A percentile compares a stretch with the other conserved stretches of the same genome.
These are phyloP conservation scores for Stenichneumon culpator DNA, from an alignment of 2,888 invertebrate genomes.

Conservation along the genomic window DNA sequence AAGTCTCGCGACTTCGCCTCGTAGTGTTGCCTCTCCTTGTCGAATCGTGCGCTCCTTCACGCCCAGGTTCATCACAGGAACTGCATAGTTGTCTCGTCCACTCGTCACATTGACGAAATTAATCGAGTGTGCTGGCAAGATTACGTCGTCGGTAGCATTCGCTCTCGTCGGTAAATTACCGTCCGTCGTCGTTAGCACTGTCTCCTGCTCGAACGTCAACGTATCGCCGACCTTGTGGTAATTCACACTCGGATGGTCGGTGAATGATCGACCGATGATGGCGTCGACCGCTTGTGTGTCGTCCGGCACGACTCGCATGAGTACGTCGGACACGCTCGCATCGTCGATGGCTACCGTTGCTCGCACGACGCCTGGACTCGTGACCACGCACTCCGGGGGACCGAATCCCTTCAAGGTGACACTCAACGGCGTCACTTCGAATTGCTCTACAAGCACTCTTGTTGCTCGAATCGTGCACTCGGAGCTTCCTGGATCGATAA, in stretches of 20 bases:
- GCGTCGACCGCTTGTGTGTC: neutral
- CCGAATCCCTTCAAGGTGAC: neutral
- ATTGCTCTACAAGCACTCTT: neutral
- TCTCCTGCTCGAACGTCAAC: neutral
- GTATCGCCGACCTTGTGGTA: neutral
- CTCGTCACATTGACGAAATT: no score
- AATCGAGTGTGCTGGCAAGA: neutral
- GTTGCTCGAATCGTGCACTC: conserved; percentile 51
- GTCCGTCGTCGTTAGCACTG: neutral
- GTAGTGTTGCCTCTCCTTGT: neutral
- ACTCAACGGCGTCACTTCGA: neutral
- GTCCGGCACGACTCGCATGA: conserved; percentile 7
- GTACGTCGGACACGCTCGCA: neutral
- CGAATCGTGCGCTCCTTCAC: neutral
- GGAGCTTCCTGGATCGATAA: conserved; percentile 48
- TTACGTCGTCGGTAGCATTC: neutral
- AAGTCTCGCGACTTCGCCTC: neutral
- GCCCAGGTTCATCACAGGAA: neutral
- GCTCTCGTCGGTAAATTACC: neutral
- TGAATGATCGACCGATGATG: neutral
- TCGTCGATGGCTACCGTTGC: neutral
- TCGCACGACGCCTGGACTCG: neutral
- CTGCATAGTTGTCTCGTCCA: neutral
- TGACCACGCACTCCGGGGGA: neutral
- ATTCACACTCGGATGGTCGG: neutral